Evolutionary conservation across 2,797 vertebrate genomes (phyloP), one percentile per base, ranked within the genome.

Genomic region (Centropyge bicolor): DNA sequence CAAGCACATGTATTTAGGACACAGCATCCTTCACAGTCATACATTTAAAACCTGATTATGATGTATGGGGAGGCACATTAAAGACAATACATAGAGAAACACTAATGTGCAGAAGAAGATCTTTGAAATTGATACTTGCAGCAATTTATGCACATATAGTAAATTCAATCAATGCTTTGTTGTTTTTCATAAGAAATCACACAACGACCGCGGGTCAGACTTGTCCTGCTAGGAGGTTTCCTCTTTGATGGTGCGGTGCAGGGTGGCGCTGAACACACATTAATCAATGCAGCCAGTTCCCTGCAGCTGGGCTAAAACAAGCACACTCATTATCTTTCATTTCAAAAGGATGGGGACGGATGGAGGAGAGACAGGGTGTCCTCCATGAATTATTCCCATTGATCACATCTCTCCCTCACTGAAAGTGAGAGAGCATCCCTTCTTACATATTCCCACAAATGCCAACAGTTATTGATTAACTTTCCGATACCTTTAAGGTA

Each of bases 221-320:
- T 51, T 74, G 55, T 69, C 54, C 36, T 54, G 69, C 27, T 48
- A 13, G 70, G 72, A 81, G 71, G 66, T 68, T 67, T 84, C 55
- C 70, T 83, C 68, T 89, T 90, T 91, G 88, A 88, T 86, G 76
- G 74, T 69, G 70, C 41, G 13, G 55, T 76, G 79, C 80, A 83
- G 83, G 82, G 76, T 80, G 88, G 88, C 76, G 85, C 83, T 77
- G 69, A 89, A 80, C 85, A 88, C 87, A 91, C 89, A 91, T 84
- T 92, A 90, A 93, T 93, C 87, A 90, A 87, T 90, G 82, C 80
- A 76, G 71, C 64, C 78, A 75, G 68, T 86, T 84, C 87, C 80
- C 81, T 71, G 87, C 93, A 94, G 94, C 93, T 94, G 93, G 90
- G 86, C 81, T 81, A 83, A 91, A 94, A 95, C 94, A 95, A 94